These are phyloP conservation scores for Mola mola DNA, from an alignment of 2,113 vertebrate species.

Conservation along the genomic window DNA sequence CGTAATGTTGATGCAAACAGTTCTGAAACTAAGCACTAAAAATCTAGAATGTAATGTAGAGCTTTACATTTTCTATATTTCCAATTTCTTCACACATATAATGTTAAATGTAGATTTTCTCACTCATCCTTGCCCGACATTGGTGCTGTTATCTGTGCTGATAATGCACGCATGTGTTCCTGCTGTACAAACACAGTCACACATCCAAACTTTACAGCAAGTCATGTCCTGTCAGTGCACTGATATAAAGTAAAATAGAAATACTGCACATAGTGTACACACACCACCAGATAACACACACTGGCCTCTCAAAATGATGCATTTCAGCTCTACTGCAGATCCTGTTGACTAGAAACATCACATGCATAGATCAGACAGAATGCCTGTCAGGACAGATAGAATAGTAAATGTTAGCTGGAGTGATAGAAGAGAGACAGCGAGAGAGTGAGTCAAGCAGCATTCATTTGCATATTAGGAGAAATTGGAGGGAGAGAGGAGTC, in stretches of 20 bases:
- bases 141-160: not conserved
- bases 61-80: too few species aligned
- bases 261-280: conserved; percentile 1
- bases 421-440: conserved; percentile 22
- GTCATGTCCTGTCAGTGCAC: not conserved
- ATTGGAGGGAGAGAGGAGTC: not conserved
- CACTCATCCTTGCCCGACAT: too few species aligned
- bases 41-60: too few species aligned
- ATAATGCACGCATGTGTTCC: not conserved
- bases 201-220: not conserved
- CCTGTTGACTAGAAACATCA: conserved; percentile 19
- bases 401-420: conserved; percentile 40
- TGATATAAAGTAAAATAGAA: not conserved
- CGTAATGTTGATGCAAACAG: too few species aligned
- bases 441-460: conserved; percentile 20
- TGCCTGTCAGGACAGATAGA: conserved; percentile 28
- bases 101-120: too few species aligned
- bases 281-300: conserved; percentile 1
- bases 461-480: conserved; percentile 18
- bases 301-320: not conserved
- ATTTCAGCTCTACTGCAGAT: conserved; percentile 10
- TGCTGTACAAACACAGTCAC: not conserved
- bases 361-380: conserved; percentile 13
- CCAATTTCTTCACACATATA: too few species aligned
- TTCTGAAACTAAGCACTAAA: too few species aligned